Base-by-base conservation (phyloP, 1,140 invertebrate genomes). In the Brachionus plicatilis region DNA sequence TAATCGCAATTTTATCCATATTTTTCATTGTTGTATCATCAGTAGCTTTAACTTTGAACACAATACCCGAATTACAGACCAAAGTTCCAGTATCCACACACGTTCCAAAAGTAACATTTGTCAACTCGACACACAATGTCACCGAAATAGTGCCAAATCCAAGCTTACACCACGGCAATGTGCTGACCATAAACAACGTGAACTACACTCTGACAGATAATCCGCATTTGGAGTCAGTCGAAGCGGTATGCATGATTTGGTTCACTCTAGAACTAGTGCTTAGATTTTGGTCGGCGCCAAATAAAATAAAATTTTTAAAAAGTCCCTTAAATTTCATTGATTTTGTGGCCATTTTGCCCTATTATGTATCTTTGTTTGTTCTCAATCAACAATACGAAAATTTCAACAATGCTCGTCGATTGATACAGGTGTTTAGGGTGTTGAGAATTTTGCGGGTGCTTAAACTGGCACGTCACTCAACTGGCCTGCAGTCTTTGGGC, bases 321-420 rank as follows among this genome's bases (percentile, higher is more conserved):
- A 96, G 98, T 93, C 95, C 99, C 91, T 98, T 99, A 95, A 99
- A 99, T 92, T 94, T 97, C 91, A 99, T 99, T 91, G 97, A 99
- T 91, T 96, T 99, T 91, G 87, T 90, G 92, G 97, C 97, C 90
- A 99, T 99, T 93, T 98, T 99, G 93, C 97, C 97, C 88, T 99
- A 99, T 92, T 99, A 99, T 92, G 97, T 99, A 2, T 72, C 66
- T 11, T 43, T 84, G 7, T 70, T 70, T 84, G 33, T 72, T 27
- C 37, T 84, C 43, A 84, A 56, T 50, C 60, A 84, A n/a, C 33
- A 12, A n/a, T 75, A 56, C 27, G 47, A 84, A n/a, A 72, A 84
- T 56, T 65, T 56, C 3, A 84, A 76, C 37, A 84, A 75, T 29
- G 60, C 97, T 95, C 90, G 93, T 98, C 90, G 96, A 96, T 88